Percentiles rank a stretch among this genome's conserved stretches.
Evolutionary conservation across 1,140 invertebrate species (phyloP).

Genomic region (Calliopsis andreniformis): DNA sequence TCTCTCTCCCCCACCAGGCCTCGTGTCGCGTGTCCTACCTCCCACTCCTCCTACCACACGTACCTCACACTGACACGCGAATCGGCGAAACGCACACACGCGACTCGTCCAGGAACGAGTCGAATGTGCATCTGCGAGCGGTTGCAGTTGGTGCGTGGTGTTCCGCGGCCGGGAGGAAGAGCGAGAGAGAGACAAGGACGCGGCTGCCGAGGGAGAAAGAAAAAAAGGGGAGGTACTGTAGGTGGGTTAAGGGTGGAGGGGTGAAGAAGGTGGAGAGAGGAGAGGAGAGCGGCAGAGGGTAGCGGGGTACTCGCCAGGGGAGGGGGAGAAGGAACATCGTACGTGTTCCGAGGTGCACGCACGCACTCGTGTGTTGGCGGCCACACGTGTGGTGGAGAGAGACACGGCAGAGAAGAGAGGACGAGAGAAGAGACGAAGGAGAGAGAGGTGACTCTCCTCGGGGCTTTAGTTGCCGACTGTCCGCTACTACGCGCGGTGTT

Average conservation of each 20-base stretch:
- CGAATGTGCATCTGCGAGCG: slow-evolving; percentile 59
- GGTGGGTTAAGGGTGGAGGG: slow-evolving; percentile 60
- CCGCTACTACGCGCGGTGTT: slow-evolving; percentile 73
- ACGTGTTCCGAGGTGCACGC: slow-evolving; percentile 56
- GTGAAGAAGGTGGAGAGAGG: slow-evolving; percentile 19
- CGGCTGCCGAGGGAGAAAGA: slow-evolving; percentile 4
- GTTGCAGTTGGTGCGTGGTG: slow-evolving; percentile 58
- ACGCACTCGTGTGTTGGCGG: slow-evolving; percentile 55
- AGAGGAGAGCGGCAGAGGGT: slow-evolving; percentile 28
- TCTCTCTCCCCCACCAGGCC: slow-evolving; percentile 63
- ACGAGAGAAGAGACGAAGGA: slow-evolving; percentile 63
- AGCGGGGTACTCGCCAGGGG: background rate
- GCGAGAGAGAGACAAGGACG: slow-evolving; percentile 26
- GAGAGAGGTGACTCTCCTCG: slow-evolving; percentile 74
- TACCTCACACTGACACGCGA: slow-evolving; percentile 45
- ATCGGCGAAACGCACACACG: slow-evolving; percentile 47
- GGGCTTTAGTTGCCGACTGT: slow-evolving; percentile 75
- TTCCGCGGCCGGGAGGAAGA: slow-evolving; percentile 23
- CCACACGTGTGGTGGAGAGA: slow-evolving; percentile 61
- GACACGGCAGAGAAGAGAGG: slow-evolving; percentile 63
- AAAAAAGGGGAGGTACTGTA: slow-evolving; percentile 44
- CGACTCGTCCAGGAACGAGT: background rate
- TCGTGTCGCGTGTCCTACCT: slow-evolving; percentile 79
- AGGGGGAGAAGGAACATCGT: slow-evolving; percentile 33
- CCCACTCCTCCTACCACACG: slow-evolving; percentile 73